phyloP scores from a whole-genome alignment of 2,888 invertebrate genomes.

The Colletes collaris region DNA sequence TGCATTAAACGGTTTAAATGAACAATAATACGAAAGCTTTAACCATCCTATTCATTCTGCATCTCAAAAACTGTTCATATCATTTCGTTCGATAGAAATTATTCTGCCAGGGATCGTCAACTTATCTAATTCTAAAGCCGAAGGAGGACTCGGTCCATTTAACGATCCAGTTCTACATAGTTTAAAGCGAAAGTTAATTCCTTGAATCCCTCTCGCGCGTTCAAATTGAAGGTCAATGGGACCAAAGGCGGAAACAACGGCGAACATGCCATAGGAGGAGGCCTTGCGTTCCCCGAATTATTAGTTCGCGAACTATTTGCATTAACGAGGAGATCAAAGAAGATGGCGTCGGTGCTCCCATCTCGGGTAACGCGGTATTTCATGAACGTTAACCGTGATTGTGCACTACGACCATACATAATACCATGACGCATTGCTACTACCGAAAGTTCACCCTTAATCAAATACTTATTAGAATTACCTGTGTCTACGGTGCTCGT shows the following conservation, averaged over 20 bases:
- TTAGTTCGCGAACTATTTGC: slow-evolving; percentile 60
- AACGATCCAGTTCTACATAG: too few relatives aligned
- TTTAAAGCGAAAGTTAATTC: background rate
- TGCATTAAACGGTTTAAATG: too few relatives aligned
- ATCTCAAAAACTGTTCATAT: too few relatives aligned
- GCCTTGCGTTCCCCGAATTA: slow-evolving; percentile 43
- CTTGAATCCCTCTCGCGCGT: background rate
- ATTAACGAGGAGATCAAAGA: slow-evolving; percentile 54
- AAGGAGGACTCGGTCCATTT: too few relatives aligned
- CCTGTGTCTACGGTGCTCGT: slow-evolving; percentile 28
- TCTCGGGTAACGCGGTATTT: slow-evolving; percentile 26
- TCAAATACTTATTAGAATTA: slow-evolving; percentile 65
- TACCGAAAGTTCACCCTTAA: slow-evolving; percentile 60
- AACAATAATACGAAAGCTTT: too few relatives aligned
- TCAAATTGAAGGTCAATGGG: slow-evolving; percentile 1
- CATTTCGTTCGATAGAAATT: too few relatives aligned
- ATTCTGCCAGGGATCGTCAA: too few relatives aligned
- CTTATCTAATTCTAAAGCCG: too few relatives aligned
- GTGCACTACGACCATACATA: slow-evolving; percentile 33
- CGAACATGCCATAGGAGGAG: background rate
- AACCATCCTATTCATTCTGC: too few relatives aligned
- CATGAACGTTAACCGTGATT: slow-evolving; percentile 48
- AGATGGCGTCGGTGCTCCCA: slow-evolving; percentile 11
- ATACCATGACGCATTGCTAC: slow-evolving; percentile 49
- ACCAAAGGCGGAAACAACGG: background rate